phyloP scores from a whole-genome alignment of 2,113 vertebrate genomes.

The Psilopsiagon aymara region DNA sequence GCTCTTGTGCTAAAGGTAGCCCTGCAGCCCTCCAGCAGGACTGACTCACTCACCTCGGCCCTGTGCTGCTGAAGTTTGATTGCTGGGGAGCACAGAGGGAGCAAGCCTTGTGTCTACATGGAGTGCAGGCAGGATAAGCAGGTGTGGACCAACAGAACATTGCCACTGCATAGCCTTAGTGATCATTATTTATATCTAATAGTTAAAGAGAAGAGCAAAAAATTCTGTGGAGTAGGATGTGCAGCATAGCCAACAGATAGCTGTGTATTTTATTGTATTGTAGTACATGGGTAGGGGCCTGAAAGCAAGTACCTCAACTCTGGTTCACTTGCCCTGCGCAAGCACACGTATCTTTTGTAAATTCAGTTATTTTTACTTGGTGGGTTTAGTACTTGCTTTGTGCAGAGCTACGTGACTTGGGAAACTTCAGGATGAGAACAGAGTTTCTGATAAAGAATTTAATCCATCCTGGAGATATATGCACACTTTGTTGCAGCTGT shows the following conservation, averaged over 20 bases:
- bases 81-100: not conserved
- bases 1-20: not conserved
- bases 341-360: not conserved
- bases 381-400: not conserved
- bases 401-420: not conserved
- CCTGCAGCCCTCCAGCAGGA: not conserved
- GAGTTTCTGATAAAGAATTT: not conserved
- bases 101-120: accelerated
- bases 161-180: accelerated
- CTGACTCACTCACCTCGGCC: accelerated
- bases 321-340: not conserved
- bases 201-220: not conserved
- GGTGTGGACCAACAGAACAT: accelerated
- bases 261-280: not conserved
- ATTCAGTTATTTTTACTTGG: not conserved
- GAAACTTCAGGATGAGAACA: not conserved
- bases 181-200: not conserved
- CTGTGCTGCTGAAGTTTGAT: accelerated
- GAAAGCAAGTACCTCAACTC: not conserved
- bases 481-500: not conserved
- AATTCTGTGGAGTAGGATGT: not conserved
- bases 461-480: not conserved
- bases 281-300: not conserved
- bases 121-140: accelerated
- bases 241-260: not conserved